Evolutionary conservation across 2,113 vertebrate species (phyloP).

Genomic region (Microcebus tavaratra): DNA sequence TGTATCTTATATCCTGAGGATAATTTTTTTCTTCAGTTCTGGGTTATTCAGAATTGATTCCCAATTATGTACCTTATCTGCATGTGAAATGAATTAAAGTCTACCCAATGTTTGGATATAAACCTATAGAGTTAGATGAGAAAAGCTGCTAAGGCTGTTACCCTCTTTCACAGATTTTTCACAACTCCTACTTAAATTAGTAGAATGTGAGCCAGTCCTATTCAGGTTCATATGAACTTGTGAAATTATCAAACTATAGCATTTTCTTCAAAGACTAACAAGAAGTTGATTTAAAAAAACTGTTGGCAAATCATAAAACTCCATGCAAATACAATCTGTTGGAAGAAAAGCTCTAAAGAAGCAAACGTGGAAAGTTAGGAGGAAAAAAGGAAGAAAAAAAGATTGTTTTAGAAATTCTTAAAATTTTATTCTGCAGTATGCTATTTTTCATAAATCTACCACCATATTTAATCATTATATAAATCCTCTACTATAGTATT

Average conservation of each 20-base stretch:
- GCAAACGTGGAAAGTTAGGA: background rate
- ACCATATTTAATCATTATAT: background rate
- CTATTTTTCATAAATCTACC: background rate
- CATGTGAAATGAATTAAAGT: background rate
- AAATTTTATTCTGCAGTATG: background rate
- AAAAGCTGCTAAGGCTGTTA: background rate
- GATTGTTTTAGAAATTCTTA: background rate
- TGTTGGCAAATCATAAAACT: background rate
- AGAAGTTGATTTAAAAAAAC: background rate
- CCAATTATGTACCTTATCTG: background rate
- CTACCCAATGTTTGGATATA: background rate
- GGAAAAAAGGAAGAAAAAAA: background rate
- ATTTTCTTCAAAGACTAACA: background rate
- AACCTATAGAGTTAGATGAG: background rate
- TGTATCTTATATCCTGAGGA: background rate
- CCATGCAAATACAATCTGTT: background rate
- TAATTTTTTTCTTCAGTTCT: background rate
- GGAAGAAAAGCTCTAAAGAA: fast-evolving
- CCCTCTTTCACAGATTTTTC: background rate
- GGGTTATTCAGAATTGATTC: background rate
- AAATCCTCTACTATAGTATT: background rate
- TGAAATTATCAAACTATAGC: background rate
- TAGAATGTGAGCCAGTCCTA: background rate
- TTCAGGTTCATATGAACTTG: background rate
- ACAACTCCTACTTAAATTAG: background rate